These are phyloP conservation scores for Palythoa caribaeorum DNA, from an alignment of 92 coral and sea anemone genomes.

Conservation along the genomic window DNA sequence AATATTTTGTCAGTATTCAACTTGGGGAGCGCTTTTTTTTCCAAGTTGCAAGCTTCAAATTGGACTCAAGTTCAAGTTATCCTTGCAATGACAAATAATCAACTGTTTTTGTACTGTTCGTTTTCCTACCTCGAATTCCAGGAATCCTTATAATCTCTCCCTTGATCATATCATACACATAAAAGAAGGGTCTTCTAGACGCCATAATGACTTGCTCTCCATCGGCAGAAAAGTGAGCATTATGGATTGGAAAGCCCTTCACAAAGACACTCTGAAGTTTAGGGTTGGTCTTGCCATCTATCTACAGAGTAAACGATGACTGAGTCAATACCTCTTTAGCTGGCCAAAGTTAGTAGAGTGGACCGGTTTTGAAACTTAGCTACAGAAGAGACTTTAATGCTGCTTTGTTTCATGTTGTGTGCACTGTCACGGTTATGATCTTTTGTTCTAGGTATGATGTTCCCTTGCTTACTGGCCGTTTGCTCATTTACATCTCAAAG, in stretches of 20 bases:
- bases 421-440: too few species aligned
- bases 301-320: constrained; percentile 56
- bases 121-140: constrained; percentile 81
- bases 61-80: too few species aligned
- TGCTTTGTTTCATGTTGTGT: too few species aligned
- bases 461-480: too few species aligned
- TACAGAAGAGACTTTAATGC: too few species aligned
- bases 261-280: constrained; percentile 89
- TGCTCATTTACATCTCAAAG: too few species aligned
- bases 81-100: neutral
- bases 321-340: neutral
- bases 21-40: too few species aligned
- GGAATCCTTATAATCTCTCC: constrained; percentile 92
- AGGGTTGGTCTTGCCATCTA: constrained; percentile 96
- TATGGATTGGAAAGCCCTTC: constrained; percentile 87
- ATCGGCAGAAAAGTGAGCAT: constrained; percentile 90
- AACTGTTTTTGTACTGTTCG: neutral
- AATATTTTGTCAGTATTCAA: too few species aligned
- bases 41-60: too few species aligned
- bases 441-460: too few species aligned
- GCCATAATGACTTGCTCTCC: constrained; percentile 96
- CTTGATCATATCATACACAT: constrained; percentile 94
- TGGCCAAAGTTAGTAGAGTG: too few species aligned
- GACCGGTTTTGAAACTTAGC: too few species aligned
- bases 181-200: constrained; percentile 80